These are phyloP conservation scores for Vesta saturnalis DNA, from an alignment of 2,888 invertebrate species.

Conservation along the genomic window DNA sequence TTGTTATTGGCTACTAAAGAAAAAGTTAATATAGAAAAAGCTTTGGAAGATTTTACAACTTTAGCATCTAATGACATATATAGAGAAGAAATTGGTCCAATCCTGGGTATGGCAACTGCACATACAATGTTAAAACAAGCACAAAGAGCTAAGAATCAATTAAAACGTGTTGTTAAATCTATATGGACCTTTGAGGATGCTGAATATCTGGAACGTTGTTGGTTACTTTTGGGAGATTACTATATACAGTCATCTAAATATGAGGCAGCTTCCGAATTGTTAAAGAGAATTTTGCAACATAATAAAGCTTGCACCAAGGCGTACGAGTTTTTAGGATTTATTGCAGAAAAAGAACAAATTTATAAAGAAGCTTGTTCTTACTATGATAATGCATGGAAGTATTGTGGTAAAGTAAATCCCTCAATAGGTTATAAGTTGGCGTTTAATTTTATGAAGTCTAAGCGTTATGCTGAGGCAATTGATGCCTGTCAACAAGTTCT, in stretches of 20 bases:
- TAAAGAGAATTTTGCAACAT: constrained; percentile 80
- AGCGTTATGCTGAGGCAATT: constrained; percentile 89
- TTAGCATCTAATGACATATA: constrained; percentile 76
- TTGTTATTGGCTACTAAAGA: constrained; percentile 85
- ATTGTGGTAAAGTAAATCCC: constrained; percentile 83
- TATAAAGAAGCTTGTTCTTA: constrained; percentile 85
- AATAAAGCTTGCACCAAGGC: constrained; percentile 92
- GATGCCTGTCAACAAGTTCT: constrained; percentile 89
- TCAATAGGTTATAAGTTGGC: constrained; percentile 93
- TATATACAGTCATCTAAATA: constrained; percentile 85
- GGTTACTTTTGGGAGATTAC: constrained; percentile 93
- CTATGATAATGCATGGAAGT: constrained; percentile 89
- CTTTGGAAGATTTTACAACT: constrained; percentile 79
- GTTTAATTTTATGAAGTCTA: constrained; percentile 90
- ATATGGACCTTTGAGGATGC: constrained; percentile 96
- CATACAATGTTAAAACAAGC: constrained; percentile 90
- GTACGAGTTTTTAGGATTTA: constrained; percentile 85
- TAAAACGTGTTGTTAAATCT: constrained; percentile 87
- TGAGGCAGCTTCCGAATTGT: constrained; percentile 86
- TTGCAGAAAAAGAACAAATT: constrained; percentile 92
- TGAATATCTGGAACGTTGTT: constrained; percentile 94
- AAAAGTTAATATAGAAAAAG: constrained; percentile 84
- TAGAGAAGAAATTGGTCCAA: constrained; percentile 84
- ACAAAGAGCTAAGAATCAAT: constrained; percentile 90
- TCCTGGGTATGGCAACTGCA: constrained; percentile 77